Conservation (phyloP, 2,797 vertebrate species). For the Typhlichthys subterraneus region DNA sequence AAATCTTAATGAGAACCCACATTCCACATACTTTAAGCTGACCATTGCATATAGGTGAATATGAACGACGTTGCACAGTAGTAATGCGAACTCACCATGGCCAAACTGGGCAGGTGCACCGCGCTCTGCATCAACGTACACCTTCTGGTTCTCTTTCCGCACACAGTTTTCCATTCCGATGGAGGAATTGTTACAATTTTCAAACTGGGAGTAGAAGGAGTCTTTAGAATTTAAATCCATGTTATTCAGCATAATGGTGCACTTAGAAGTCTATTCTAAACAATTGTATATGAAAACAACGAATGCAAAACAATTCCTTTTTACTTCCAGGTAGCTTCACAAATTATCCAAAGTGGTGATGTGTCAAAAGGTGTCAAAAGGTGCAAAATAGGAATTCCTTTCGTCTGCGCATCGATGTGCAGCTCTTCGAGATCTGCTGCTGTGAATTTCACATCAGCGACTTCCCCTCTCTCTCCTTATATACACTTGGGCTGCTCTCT, state of each 20-base stretch:
- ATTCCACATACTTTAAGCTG: conserved; percentile 11
- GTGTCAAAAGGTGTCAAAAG: conserved; percentile 61
- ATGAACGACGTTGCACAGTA: conserved; percentile 30
- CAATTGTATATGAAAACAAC: conserved; percentile 18
- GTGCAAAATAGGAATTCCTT: conserved; percentile 65
- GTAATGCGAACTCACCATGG: conserved; percentile 80
- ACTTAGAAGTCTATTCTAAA: conserved; percentile 62
- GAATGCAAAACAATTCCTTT: conserved; percentile 47
- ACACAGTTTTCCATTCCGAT: conserved; percentile 78
- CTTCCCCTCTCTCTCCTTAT: conserved; percentile 83
- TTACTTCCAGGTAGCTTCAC: conserved; percentile 51
- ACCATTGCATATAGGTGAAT: conserved; percentile 36
- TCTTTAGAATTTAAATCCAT: conserved; percentile 93
- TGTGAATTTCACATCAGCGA: conserved; percentile 81
- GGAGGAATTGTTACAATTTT: conserved; percentile 82
- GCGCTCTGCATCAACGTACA: conserved; percentile 77
- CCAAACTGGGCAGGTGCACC: conserved; percentile 81
- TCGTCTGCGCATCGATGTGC: conserved; percentile 55
- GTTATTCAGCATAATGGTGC: conserved; percentile 86
- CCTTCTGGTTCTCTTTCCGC: conserved; percentile 80
- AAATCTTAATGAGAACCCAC: conserved; percentile 2
- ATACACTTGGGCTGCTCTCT: conserved; percentile 85
- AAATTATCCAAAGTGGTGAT: conserved; percentile 73
- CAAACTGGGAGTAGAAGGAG: conserved; percentile 85
- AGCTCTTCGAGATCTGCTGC: conserved; percentile 80